These are phyloP conservation scores for Drosophila quinaria DNA, from an alignment of 2,888 invertebrate species.

Conservation along the genomic window DNA sequence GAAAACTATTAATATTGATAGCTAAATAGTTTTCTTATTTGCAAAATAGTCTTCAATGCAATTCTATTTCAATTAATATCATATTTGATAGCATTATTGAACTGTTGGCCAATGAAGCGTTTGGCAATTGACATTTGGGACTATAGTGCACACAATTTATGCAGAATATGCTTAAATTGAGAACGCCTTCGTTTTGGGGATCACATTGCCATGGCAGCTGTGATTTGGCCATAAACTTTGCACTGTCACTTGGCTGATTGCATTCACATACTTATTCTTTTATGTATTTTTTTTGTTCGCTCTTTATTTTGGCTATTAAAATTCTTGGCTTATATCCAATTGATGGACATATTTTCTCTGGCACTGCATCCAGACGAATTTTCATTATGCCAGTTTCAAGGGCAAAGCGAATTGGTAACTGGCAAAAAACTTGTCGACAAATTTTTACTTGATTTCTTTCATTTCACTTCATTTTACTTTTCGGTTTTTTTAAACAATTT, in stretches of 20 bases:
- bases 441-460: constrained; percentile 13
- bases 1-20: too few species aligned
- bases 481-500: constrained; percentile 21
- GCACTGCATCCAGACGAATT: constrained; percentile 25
- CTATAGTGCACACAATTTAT: constrained; percentile 22
- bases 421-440: constrained; percentile 66
- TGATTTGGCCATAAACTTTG: constrained; percentile 56
- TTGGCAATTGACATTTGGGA: constrained; percentile 40
- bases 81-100: constrained; percentile 38
- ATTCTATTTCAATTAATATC: constrained; percentile 26
- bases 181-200: neutral
- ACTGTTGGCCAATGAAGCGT: constrained; percentile 20
- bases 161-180: constrained; percentile 9
- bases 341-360: constrained; percentile 39
- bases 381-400: constrained; percentile 66
- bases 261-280: constrained; percentile 46
- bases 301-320: constrained; percentile 53
- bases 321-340: constrained; percentile 69
- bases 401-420: constrained; percentile 32
- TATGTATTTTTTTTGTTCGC: constrained; percentile 7
- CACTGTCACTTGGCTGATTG: constrained; percentile 68
- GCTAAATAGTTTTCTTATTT: neutral
- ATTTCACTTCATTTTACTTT: neutral
- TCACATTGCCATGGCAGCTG: constrained; percentile 10
- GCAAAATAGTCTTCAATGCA: neutral